Base-by-base conservation (phyloP, 2,888 invertebrate genomes). In the Ametastegia equiseti region DNA sequence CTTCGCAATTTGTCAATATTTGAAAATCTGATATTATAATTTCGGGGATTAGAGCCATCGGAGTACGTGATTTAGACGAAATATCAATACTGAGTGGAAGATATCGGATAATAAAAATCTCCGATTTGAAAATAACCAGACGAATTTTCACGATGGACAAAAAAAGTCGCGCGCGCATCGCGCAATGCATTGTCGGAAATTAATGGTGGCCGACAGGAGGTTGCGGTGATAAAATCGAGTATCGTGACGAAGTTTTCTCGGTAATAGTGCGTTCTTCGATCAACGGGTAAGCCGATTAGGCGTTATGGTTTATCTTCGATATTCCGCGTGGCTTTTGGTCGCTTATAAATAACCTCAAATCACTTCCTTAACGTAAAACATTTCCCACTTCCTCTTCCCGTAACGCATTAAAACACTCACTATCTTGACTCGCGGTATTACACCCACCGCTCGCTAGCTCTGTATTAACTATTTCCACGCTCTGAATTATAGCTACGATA, bases 111-210 rank as follows among this genome's bases (percentile, higher is more conserved):
- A 30, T n/a, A n/a, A 60, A 23, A 60, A 30, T 15, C 15, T 30
- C 13, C 15, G 30, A 30, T 5, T 60, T 15, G 13, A 30, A 13
- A 30, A 15, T 60, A 60, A 30, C 23, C 23, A 60, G 30, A 30
- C 11, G 15, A 15, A 13, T 30, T 30, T 15, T 71, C 5, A 71
- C 11, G 27, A 30, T 47, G 27, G 45, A 42, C 81, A 60, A 81
- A 65, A 60, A 81, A 65, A 57, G 75, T 77, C 81, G 81, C 81
- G 81, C 81, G 81, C 81, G 81, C 81, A 75, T n/a, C 60, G 33
- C 81, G 50, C 81, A 57, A 47, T 75, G 65, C 78, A 78, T 77
- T 81, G 81, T 81, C 81, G 81, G 81, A 81, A 63, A 63, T 77
- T 60, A 77, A 81, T 81, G 81, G 65, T 63, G 81, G 36, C 81